Evolutionary conservation across 2,888 invertebrate genomes (phyloP), one percentile per base, ranked within the genome.

Genomic region (Latheticus oryzae): DNA sequence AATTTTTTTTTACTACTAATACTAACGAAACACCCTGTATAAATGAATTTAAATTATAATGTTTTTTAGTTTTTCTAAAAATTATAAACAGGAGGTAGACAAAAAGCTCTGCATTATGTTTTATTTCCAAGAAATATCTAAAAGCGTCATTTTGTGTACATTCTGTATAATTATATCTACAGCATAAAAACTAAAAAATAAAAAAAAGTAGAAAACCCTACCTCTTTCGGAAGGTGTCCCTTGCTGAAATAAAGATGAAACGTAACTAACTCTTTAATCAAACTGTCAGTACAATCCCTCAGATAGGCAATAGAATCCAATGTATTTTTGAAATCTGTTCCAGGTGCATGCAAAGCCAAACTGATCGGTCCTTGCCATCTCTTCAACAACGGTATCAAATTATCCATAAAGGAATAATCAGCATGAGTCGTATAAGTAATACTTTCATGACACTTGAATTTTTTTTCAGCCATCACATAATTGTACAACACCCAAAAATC

Each of bases 401-500:
- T 95, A 79, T 95, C 92, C 73, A 95, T 84, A 81, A 94, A 95
- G 67, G 93, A 92, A 80, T 87, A 93, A 72, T 95, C 95, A 2
- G 92, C 93, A 78, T 95, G 95, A 7, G 95, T 95, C 21, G 95
- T 93, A 74, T 95, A 94, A 1, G 95, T 95, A 63, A 95, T 85
- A 65, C 88, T 88, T 78, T 93, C 92, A 79, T 91, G 89, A 79
- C 94, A 94, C 73, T 81, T 83, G 70, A 86, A 86, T 51, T 68
- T 71, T 62, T 76, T 76, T 56, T 87, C 87, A 54, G 92, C 90
- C 26, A 85, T 84, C 64, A 93, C 85, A 75, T 90, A 94, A 80
- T 95, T 94, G 79, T 92, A 90, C 58, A 95, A 81, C 67, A 94
- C 93, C 93, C 93, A 94, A 77, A 89, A 94, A 62, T 79, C 79